A percentile compares a stretch with the other conserved stretches of the same genome.
These are phyloP conservation scores for Anthopleura sola DNA, from an alignment of 64 coral and sea anemone genomes.

Conservation along the genomic window DNA sequence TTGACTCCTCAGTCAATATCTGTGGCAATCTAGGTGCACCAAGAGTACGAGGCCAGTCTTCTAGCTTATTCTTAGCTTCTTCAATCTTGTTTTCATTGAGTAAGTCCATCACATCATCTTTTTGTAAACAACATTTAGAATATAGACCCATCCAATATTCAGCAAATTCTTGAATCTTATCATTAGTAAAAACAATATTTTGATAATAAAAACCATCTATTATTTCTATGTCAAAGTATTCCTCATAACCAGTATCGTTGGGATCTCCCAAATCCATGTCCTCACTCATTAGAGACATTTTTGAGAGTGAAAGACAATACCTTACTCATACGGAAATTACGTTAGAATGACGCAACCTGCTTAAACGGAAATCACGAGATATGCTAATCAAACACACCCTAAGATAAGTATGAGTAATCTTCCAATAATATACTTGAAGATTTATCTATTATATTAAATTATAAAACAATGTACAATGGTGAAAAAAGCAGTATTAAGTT, in stretches of 20 bases:
- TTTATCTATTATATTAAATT: no score
- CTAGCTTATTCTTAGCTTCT: constrained; percentile 22
- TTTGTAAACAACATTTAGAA: constrained; percentile 60
- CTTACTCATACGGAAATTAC: no score
- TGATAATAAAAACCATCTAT: constrained; percentile 33
- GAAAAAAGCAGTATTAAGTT: no score
- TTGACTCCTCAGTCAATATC: background rate
- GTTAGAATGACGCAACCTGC: no score
- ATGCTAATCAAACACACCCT: no score
- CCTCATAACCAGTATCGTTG: constrained; percentile 40
- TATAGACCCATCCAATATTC: constrained; percentile 60
- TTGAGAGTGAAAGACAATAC: no score
- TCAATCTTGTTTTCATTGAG: constrained; percentile 30
- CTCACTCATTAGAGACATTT: no score
- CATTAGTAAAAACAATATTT: constrained; percentile 27
- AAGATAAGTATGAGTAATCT: no score
- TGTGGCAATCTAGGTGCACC: constrained; percentile 18
- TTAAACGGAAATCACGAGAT: no score
- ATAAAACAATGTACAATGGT: no score
- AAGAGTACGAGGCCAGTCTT: constrained; percentile 18
- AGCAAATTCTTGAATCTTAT: constrained; percentile 45
- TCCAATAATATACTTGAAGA: no score
- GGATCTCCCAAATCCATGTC: no score
- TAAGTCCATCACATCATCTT: constrained; percentile 40
- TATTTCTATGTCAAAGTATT: constrained; percentile 37